phyloP scores from a whole-genome alignment of 92 coral and sea anemone genomes.

The Galaxea fascicularis region DNA sequence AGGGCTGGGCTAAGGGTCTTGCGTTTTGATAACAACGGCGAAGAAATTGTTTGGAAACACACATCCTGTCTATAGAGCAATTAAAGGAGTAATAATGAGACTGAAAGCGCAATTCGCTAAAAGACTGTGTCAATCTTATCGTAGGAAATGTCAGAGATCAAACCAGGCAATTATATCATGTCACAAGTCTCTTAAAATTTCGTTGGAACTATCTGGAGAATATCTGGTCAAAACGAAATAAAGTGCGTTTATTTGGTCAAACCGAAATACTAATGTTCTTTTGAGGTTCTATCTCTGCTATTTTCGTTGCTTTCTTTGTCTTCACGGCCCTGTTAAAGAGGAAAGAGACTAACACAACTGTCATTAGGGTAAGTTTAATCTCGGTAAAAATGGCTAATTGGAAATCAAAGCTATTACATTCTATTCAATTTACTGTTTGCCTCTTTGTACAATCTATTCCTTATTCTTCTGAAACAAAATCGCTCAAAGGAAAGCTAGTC shows the following conservation, averaged over 20 bases:
- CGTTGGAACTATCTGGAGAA: conserved; percentile 61
- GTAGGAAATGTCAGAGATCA: conserved; percentile 80
- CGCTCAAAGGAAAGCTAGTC: background rate
- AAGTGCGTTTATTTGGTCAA: background rate
- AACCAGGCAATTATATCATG: conserved; percentile 75
- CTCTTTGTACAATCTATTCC: conserved; percentile 34
- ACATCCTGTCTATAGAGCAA: conserved; percentile 86
- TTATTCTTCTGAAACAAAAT: conserved; percentile 16
- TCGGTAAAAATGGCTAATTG: conserved; percentile 73
- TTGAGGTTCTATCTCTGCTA: conserved; percentile 1
- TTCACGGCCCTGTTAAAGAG: background rate
- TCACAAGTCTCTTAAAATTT: conserved; percentile 68
- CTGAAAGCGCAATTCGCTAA: conserved; percentile 71
- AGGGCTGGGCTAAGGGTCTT: background rate
- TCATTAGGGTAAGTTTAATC: conserved; percentile 70
- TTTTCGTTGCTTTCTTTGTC: background rate
- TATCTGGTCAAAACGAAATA: background rate
- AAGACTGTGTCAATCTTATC: conserved; percentile 76
- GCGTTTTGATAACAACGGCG: background rate
- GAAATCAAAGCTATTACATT: conserved; percentile 71
- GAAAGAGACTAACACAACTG: conserved; percentile 24
- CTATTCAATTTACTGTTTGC: conserved; percentile 39
- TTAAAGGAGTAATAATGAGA: conserved; percentile 77
- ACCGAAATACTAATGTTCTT: background rate
- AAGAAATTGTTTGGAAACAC: conserved; percentile 46